phyloP scores from a whole-genome alignment of 2,113 vertebrate genomes.

The Lophochroa leadbeateri region DNA sequence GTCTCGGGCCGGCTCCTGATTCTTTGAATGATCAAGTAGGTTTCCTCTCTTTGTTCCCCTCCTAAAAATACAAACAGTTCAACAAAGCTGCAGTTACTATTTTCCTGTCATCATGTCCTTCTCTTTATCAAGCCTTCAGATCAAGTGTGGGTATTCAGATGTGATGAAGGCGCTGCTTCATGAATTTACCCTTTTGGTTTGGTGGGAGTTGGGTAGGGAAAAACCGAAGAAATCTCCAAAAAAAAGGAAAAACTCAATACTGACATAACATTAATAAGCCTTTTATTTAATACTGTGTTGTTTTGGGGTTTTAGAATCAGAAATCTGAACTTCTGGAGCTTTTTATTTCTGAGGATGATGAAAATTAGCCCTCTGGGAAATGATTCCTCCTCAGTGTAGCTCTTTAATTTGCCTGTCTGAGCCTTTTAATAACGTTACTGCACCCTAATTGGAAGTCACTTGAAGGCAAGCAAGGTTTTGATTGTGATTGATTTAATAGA shows the following conservation, averaged over 20 bases:
- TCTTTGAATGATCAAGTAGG: conserved; percentile 32
- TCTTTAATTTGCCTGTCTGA: conserved; percentile 34
- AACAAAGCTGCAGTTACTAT: not conserved
- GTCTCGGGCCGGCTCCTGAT: not conserved
- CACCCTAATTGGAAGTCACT: conserved; percentile 41
- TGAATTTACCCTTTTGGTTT: not conserved
- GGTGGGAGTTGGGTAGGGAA: not conserved
- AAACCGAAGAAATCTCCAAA: not conserved
- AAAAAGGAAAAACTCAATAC: not conserved
- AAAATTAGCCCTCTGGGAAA: conserved; percentile 30
- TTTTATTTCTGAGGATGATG: conserved; percentile 1
- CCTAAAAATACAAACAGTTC: not conserved
- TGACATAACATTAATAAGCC: not conserved
- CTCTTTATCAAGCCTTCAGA: not conserved
- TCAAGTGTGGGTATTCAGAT: not conserved
- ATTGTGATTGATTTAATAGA: conserved; percentile 44
- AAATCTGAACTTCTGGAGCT: not conserved
- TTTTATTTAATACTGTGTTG: not conserved
- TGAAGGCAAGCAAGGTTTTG: conserved; percentile 21
- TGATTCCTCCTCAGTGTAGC: not conserved
- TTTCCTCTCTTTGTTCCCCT: not conserved
- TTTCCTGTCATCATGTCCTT: not conserved
- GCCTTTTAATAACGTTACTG: not conserved
- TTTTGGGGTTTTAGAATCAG: not conserved
- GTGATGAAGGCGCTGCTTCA: not conserved